These are phyloP conservation scores for Ichneumon xanthorius DNA, from an alignment of 2,888 invertebrate genomes.

Conservation along the genomic window DNA sequence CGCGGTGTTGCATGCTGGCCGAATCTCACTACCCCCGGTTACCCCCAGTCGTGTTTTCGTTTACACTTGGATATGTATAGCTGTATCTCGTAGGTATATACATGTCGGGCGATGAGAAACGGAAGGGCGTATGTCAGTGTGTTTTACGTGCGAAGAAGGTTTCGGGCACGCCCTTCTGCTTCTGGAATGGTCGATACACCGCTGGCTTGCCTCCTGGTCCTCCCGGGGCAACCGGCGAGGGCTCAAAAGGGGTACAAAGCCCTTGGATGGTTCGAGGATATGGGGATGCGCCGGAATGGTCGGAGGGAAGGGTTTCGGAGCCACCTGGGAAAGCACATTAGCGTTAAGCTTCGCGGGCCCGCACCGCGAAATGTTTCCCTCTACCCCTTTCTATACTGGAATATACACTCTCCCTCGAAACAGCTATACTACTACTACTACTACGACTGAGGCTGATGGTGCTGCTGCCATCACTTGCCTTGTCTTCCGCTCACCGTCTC, in stretches of 20 bases:
- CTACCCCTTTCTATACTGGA: constrained; percentile 30
- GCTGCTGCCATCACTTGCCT: constrained; percentile 2
- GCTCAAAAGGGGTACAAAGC: constrained; percentile 18
- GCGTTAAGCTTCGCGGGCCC: constrained; percentile 69
- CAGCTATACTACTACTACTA: constrained; percentile 16
- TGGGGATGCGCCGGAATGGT: constrained; percentile 46
- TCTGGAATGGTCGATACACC: background rate
- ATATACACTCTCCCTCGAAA: constrained; percentile 14
- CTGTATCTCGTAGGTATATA: constrained; percentile 20
- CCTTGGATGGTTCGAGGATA: constrained; percentile 54
- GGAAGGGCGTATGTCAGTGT: background rate
- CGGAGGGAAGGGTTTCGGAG: constrained; percentile 62
- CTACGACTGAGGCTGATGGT: background rate
- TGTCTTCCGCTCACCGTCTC: constrained; percentile 33
- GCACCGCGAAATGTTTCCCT: constrained; percentile 53
- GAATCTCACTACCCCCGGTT: constrained; percentile 47
- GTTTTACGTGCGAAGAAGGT: background rate
- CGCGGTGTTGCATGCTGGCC: constrained; percentile 11
- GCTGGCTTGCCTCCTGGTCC: constrained; percentile 44
- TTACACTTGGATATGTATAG: constrained; percentile 44
- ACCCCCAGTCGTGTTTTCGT: constrained; percentile 51
- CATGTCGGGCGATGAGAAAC: constrained; percentile 26
- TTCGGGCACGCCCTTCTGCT: background rate
- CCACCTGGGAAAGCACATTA: constrained; percentile 72
- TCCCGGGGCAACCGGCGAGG: constrained; percentile 53